Evolutionary conservation across 2,888 invertebrate species (phyloP).

Genomic region (Sinotaia quadrata): DNA sequence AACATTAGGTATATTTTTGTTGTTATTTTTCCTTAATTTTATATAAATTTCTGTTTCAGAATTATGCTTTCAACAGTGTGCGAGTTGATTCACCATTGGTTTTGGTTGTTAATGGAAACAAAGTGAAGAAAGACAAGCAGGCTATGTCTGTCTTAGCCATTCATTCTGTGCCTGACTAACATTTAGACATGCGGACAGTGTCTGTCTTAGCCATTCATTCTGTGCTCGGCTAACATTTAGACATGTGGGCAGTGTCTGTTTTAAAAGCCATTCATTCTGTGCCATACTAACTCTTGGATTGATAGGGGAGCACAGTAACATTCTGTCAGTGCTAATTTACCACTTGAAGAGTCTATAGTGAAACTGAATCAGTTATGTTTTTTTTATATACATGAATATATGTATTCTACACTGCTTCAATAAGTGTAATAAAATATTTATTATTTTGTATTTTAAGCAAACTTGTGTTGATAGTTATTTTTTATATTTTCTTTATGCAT

Average conservation of each 20-base stretch:
- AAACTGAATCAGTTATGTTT: no score
- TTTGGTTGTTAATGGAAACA: slow-evolving; percentile 84
- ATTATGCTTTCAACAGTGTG: slow-evolving; percentile 81
- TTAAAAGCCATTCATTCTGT: slow-evolving; percentile 51
- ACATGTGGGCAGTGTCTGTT: slow-evolving; percentile 63
- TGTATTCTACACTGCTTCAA: no score
- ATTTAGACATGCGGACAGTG: slow-evolving; percentile 65
- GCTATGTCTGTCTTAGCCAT: slow-evolving; percentile 61
- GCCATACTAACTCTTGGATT: slow-evolving; percentile 47
- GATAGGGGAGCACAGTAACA: no score
- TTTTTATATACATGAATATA: no score
- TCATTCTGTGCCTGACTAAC: slow-evolving; percentile 40
- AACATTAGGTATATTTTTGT: no score
- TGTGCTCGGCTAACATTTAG: slow-evolving; percentile 41
- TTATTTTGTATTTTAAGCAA: no score
- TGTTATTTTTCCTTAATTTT: no score
- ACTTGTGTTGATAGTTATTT: no score
- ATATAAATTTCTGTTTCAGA: slow-evolving; percentile 77
- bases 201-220: slow-evolving; percentile 55
- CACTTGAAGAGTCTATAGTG: no score
- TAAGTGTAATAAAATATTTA: no score
- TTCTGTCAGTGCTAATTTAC: no score
- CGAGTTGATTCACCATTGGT: slow-evolving; percentile 85
- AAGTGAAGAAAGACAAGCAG: slow-evolving; percentile 70
- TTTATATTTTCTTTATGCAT: no score